Evolutionary conservation across 2,888 invertebrate genomes (phyloP).

Genomic region (Octonoba sinensis): DNA sequence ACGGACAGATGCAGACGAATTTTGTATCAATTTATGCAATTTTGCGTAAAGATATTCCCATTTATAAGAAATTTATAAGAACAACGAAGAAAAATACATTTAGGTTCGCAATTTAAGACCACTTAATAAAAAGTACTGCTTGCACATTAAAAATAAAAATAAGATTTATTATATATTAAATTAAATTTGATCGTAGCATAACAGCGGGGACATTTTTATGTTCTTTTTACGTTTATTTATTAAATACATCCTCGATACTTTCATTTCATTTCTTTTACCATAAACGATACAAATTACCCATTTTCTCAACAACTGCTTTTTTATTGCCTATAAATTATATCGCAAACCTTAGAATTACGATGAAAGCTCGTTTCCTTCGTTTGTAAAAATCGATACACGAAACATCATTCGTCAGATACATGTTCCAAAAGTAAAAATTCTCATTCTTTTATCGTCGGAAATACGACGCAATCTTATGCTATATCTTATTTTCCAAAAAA

Average conservation of each 20-base stretch:
- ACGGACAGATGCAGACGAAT: conserved; percentile 15
- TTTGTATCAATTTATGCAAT: background rate
- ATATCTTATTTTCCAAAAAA: too few species aligned
- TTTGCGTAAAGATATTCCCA: background rate
- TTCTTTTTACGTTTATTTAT: conserved; percentile 46
- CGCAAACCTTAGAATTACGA: conserved; percentile 5
- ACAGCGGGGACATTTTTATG: conserved; percentile 33
- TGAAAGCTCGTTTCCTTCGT: conserved; percentile 22
- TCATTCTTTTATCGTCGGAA: too few species aligned
- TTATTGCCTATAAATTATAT: conserved; percentile 56
- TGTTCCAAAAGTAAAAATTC: background rate
- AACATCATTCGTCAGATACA: conserved; percentile 1
- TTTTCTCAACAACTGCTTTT: conserved; percentile 36
- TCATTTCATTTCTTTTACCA: conserved; percentile 11
- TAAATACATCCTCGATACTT: conserved; percentile 56
- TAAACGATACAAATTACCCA: conserved; percentile 59
- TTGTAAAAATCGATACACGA: conserved; percentile 33
- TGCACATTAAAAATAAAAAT: conserved; percentile 1
- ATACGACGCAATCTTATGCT: too few species aligned
- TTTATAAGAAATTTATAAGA: background rate
- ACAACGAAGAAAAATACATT: conserved; percentile 12
- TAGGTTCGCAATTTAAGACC: conserved; percentile 15
- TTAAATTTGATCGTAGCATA: conserved; percentile 43
- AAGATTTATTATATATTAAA: conserved; percentile 33
- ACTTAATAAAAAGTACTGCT: conserved; percentile 3